These are phyloP conservation scores for Passer montanus DNA, from an alignment of 2,113 vertebrate species.

Conservation along the genomic window DNA sequence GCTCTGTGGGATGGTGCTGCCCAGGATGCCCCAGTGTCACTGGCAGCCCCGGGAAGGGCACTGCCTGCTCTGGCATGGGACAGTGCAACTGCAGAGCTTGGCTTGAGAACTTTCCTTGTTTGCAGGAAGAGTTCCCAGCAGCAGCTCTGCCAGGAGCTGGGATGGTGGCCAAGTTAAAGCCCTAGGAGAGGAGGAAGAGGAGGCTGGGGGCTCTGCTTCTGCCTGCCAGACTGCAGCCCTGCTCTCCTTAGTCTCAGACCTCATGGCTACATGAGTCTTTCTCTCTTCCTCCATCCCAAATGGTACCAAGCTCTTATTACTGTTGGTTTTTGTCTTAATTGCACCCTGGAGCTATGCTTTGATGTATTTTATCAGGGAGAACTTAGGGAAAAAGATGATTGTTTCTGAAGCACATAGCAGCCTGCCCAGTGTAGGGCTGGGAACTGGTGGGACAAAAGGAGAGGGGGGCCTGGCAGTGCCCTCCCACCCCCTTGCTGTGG, in stretches of 20 bases:
- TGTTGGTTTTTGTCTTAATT: neutral
- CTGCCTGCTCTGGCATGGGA: neutral
- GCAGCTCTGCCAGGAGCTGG: neutral
- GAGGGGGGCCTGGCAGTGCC: neutral
- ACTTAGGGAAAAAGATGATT: neutral
- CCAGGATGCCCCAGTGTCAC: rapidly evolving
- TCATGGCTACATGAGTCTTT: neutral
- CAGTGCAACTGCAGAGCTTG: neutral
- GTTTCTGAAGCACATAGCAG: neutral
- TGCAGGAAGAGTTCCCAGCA: neutral
- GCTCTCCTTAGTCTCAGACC: neutral
- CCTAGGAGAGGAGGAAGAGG: neutral
- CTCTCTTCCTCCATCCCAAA: neutral
- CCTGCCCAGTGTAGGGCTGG: neutral
- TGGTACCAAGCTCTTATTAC: neutral
- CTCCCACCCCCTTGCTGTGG: neutral
- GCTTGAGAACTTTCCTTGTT: rapidly evolving
- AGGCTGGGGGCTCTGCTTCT: neutral
- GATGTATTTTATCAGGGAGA: neutral
- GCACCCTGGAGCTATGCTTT: neutral
- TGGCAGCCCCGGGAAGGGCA: rapidly evolving
- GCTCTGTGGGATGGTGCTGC: rapidly evolving
- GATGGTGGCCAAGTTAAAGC: neutral
- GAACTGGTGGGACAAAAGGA: neutral
- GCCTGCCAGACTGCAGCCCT: neutral